These are phyloP conservation scores for Acinonyx jubatus DNA, from an alignment of 2,113 vertebrate genomes.

Conservation along the genomic window DNA sequence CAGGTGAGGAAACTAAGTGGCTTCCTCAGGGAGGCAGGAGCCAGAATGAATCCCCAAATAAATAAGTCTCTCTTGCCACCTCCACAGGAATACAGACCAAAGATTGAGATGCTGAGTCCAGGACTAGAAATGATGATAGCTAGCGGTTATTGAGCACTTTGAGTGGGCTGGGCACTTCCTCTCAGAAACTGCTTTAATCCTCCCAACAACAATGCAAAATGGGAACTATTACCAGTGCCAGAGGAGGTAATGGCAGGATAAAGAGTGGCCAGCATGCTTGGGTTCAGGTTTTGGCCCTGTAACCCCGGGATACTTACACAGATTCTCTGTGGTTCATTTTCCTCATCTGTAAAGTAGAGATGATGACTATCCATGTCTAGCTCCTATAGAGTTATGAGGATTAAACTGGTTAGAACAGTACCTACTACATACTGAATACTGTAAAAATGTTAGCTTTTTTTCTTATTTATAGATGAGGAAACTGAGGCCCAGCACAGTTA, in stretches of 20 bases:
- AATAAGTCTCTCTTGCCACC: slow-evolving; percentile 27
- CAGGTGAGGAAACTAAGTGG: background rate
- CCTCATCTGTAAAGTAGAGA: slow-evolving; percentile 33
- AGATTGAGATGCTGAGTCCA: background rate
- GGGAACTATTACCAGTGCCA: background rate
- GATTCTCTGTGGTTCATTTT: slow-evolving; percentile 18
- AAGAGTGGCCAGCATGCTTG: background rate
- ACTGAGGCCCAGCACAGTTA: background rate
- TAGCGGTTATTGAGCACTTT: background rate
- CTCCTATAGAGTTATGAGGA: background rate
- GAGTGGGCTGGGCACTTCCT: background rate
- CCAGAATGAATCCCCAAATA: background rate
- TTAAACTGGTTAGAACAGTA: slow-evolving; percentile 22
- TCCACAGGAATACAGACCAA: slow-evolving; percentile 33
- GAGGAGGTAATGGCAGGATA: background rate
- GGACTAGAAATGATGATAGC: background rate
- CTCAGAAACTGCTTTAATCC: background rate
- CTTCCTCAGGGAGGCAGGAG: slow-evolving; percentile 38
- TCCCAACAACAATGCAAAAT: background rate
- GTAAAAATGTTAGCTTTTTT: background rate
- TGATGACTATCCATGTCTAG: background rate
- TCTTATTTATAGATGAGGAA: slow-evolving; percentile 19
- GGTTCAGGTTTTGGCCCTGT: background rate
- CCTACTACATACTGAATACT: background rate
- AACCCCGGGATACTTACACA: background rate